A percentile compares a stretch with the other conserved stretches of the same genome.
phyloP scores from a whole-genome alignment of 2,113 vertebrate species.

The Labeo rohita region DNA sequence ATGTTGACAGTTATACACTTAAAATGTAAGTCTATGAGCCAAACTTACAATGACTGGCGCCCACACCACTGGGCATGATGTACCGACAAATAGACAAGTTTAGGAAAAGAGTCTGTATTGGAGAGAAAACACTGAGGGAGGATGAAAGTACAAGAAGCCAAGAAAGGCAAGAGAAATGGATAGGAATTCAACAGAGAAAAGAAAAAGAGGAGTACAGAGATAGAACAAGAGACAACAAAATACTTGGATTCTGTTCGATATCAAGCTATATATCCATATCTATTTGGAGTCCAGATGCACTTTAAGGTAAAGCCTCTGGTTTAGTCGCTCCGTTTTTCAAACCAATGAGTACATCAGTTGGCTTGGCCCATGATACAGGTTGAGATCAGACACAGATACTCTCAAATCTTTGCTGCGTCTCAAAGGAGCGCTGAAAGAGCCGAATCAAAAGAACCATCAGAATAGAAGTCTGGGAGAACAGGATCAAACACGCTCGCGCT shows the following conservation, averaged over 20 bases:
- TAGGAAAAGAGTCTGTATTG: background rate
- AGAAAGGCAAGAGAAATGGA: background rate
- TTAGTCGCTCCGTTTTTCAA: background rate
- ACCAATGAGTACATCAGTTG: constrained; percentile 30
- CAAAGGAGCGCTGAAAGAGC: constrained; percentile 36
- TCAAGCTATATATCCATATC: constrained; percentile 18
- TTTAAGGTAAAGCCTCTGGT: constrained; percentile 28
- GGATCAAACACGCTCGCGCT: constrained; percentile 57
- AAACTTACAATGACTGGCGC: background rate
- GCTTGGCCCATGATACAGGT: constrained; percentile 19
- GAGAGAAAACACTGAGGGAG: background rate
- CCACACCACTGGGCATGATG: background rate
- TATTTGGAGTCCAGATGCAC: constrained; percentile 15
- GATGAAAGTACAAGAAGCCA: constrained; percentile 16
- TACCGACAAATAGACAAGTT: background rate
- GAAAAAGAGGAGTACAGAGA: constrained; percentile 9
- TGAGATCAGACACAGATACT: constrained; percentile 45
- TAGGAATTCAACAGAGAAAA: background rate
- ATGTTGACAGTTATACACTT: background rate
- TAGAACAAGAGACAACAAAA: constrained; percentile 21
- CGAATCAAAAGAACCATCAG: constrained; percentile 59
- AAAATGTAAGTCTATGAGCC: background rate
- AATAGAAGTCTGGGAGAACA: constrained; percentile 36
- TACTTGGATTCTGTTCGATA: constrained; percentile 2
- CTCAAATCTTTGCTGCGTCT: constrained; percentile 40